Evolutionary conservation across 2,797 vertebrate genomes (phyloP), one percentile per base, ranked within the genome.

Genomic region (Darevskia nairensis): DNA sequence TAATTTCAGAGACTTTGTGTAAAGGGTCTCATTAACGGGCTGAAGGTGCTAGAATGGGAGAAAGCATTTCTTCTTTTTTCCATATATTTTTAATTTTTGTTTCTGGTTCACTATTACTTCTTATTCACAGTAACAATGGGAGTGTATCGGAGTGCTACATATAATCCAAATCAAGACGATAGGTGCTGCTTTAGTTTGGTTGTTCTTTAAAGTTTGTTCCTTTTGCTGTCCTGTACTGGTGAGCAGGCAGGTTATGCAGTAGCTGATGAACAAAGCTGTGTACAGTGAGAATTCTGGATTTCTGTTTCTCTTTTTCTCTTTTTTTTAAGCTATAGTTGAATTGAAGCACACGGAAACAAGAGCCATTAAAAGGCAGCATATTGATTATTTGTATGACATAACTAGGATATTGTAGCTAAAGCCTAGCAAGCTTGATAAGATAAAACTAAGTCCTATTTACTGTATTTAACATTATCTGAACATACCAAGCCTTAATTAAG

Each of bases 361-460:
- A 94, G 95, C 95, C 97, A 97, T 97, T 97, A 96, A 96, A 97
- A 98, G 97, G 97, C 97, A 97, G 97, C 96, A 95, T 97, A 97
- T 96, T 95, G 97, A 97, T 97, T 94, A 97, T 97, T 97, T 96
- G 90, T 97, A 97, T 96, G 97, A 95, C 82, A 93, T 94, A 94
- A 96, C 95, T 95, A 96, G 93, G 94, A 95, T 97, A 96, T 95
- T 93, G 96, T 96, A 96, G 97, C 96, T 97, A 97, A 96, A 96
- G 95, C 95, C 50, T 96, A 97, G 96, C 94, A 97, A 98, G 96
- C 96, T 94, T 94, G 97, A 96, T 97, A 94, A 96, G 97, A 97
- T 96, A 94, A 89, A 96, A 96, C 96, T 94, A 94, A 95, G 96
- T 97, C 96, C 97, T 97, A 97, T 95, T 97, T 95, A 96, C 94